phyloP scores from a whole-genome alignment of 1,140 invertebrate species.

The Bacillus rossius region DNA sequence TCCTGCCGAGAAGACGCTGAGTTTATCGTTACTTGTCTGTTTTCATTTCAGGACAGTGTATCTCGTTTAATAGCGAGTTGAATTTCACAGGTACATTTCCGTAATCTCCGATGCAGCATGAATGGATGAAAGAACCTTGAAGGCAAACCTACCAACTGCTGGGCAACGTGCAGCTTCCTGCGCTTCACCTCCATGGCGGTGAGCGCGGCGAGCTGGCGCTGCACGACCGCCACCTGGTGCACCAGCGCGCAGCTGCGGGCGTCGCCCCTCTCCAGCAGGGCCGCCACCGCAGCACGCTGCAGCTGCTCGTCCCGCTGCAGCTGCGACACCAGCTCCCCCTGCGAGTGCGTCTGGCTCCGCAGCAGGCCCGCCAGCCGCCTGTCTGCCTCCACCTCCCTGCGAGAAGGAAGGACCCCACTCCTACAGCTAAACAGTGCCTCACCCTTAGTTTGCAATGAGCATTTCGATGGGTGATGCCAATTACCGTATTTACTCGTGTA shows the following conservation, averaged over 20 bases:
- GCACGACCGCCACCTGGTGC: constrained; percentile 71
- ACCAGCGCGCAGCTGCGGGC: constrained; percentile 66
- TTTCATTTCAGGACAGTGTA: too few species aligned
- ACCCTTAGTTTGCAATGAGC: not conserved
- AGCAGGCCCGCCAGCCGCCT: constrained; percentile 42
- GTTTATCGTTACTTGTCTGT: too few species aligned
- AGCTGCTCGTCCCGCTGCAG: constrained; percentile 60
- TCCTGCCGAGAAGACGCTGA: too few species aligned
- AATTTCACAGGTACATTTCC: too few species aligned
- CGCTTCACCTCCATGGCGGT: constrained; percentile 70
- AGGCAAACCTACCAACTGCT: constrained; percentile 53
- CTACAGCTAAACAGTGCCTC: too few species aligned
- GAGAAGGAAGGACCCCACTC: not conserved
- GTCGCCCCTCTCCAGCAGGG: constrained; percentile 67
- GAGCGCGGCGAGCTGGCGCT: constrained; percentile 65
- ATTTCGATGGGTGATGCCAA: not conserved
- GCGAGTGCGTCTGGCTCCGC: constrained; percentile 48
- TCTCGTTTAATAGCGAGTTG: too few species aligned
- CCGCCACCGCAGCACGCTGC: constrained; percentile 67
- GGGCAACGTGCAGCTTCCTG: constrained; percentile 57
- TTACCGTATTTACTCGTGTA: too few species aligned
- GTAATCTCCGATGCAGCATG: too few species aligned
- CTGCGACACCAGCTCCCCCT: constrained; percentile 50
- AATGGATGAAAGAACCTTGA: too few species aligned
- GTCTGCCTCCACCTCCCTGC: constrained; percentile 28